Base-by-base conservation (phyloP, 2,797 vertebrate genomes). In the Epinephelus malabaricus region DNA sequence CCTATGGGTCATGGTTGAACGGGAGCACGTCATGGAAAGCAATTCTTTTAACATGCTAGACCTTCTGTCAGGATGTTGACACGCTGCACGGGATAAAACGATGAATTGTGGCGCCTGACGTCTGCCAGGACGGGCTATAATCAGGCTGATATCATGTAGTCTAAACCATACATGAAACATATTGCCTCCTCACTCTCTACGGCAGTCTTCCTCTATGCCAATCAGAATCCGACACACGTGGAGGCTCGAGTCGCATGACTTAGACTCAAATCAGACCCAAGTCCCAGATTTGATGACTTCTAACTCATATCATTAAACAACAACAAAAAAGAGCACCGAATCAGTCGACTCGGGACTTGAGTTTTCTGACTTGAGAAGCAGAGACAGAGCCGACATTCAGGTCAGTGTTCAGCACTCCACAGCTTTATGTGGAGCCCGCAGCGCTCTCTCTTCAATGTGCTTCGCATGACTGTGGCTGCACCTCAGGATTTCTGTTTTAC, bases 331-430 rank as follows among this genome's bases (percentile, higher is more conserved):
- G 14, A 12, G 23, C 59, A 2, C 18, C 23, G 13, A 49, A 27
- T 19, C 34, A 7, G 8, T 17, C 18, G 12, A 38, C 27, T 49
- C 47, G 2, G 1, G 56, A 73, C 76, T 51, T 23, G 4, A 68
- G 76, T 76, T 58, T 83, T 14, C 53, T 25, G 40, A 53, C 66
- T 50, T 17, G 49, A 51, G 60, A 19, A 27, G 21, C 21, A 0
- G 54, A 55, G 62, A 62, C 46, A 17, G 64, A 63, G 58, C 7
- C 0, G 15, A 51, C 63, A 68, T 62, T 63, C 56, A 63, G 62
- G 49, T 67, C 56, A 38, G 43, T 0, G 19, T 27, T 58, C 60
- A 19, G 46, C n/a, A 3, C n/a, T 23, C 12, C 5, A 5, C 27
- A 2, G 17, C 21, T 15, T 14, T 14, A 23, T 47, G 58, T n/a